Percentiles rank a stretch among this genome's conserved stretches.
Evolutionary conservation across 2,113 vertebrate genomes (phyloP).

Genomic region (Beaufortia kweichowensis): DNA sequence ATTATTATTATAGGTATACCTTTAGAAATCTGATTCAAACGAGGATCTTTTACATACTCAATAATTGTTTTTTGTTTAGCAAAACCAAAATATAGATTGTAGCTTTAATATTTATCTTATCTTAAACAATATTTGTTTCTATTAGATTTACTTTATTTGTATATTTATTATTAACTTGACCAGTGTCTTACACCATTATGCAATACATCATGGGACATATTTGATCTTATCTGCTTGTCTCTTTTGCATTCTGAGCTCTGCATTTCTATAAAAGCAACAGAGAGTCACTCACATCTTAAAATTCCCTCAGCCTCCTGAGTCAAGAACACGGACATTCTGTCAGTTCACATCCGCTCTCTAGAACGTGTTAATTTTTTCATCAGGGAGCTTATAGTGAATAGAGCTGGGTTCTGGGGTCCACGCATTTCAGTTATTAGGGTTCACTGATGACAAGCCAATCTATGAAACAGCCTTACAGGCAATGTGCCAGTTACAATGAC

Average conservation of each 20-base stretch:
- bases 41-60: too few relatives aligned
- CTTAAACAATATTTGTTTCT: too few relatives aligned
- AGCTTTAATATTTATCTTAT: too few relatives aligned
- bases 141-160: background rate
- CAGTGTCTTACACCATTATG: background rate
- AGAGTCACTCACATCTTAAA: background rate
- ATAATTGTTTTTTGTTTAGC: too few relatives aligned
- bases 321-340: slow-evolving; percentile 2
- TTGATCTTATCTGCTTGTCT: slow-evolving; percentile 7
- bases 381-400: background rate
- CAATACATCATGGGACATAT: background rate
- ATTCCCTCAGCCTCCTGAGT: background rate
- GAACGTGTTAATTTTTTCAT: slow-evolving; percentile 7
- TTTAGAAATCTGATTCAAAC: too few relatives aligned
- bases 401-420: background rate
- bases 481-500: background rate
- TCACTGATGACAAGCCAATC: background rate
- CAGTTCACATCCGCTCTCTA: background rate
- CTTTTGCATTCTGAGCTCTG: background rate
- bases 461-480: background rate
- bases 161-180: background rate
- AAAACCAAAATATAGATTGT: too few relatives aligned
- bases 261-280: background rate
- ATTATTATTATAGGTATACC: too few relatives aligned
- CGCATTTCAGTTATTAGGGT: background rate